Base-by-base conservation (phyloP, 2,113 vertebrate species). In the Arenaria interpres region DNA sequence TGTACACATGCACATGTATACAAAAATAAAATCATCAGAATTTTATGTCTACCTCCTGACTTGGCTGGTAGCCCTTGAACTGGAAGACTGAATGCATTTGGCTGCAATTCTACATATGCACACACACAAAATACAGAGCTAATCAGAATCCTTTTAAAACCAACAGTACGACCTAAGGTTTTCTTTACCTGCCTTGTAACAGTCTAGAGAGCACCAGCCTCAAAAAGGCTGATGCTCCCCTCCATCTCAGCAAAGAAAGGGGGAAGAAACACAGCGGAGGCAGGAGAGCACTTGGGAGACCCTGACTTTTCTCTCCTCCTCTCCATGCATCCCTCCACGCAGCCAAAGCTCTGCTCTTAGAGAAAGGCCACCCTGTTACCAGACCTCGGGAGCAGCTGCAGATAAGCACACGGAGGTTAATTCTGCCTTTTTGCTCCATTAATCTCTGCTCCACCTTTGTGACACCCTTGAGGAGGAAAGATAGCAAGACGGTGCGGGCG, bases 381-480 rank as follows among this genome's bases (percentile, higher is more conserved):
- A 75, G 75, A 68, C 19, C 39, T 81, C 1, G 2, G 83, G 57
- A 93, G 73, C 80, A 94, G 90, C 86, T 87, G 88, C 93, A 77
- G 68, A 72, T 14, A 60, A 68, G 57, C 56, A 39, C 57, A 16
- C 0, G 4, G 41, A 92, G 77, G 56, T 87, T 92, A 93, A 94
- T 87, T 95, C 92, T 85, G 53, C 45, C 39, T 84, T 93, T 93
- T 78, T 79, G 53, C 69, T 95, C 94, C 62, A 63, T 95, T 96
- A 96, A 92, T 84, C 86, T 81, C 80, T 45, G 45, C 51, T 90
- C 88, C 76, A 93, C 85, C 92, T 95, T 50, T 14, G 51, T 59
- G 80, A 50, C 32, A 60, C 41, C 35, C 56, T 77, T 1, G 2
- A 71, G 57, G 64, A 93, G 68, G 35, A 84, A 35, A 43, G 73